A percentile compares a stretch with the other conserved stretches of the same genome.
phyloP scores from a whole-genome alignment of 2,113 vertebrate genomes.

The Campylomormyrus numenius region DNA sequence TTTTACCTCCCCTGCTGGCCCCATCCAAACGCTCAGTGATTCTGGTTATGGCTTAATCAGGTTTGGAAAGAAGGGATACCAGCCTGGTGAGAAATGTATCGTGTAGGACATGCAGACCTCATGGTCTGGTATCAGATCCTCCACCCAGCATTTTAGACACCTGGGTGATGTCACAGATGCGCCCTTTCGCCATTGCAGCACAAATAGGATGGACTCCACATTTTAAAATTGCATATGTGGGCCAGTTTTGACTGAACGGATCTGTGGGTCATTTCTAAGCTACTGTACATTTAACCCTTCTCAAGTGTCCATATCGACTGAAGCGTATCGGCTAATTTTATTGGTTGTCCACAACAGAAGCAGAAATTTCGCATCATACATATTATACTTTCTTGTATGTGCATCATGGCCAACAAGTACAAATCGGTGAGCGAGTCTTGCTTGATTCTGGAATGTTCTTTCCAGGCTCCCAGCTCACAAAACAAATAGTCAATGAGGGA shows the following conservation, averaged over 20 bases:
- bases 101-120: neutral
- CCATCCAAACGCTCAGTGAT: neutral
- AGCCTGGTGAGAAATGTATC: neutral
- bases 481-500: neutral
- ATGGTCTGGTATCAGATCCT: neutral
- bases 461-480: neutral
- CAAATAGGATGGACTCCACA: neutral
- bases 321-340: neutral
- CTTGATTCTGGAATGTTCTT: neutral
- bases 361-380: neutral
- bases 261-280: neutral
- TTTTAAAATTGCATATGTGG: neutral
- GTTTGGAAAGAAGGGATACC: neutral
- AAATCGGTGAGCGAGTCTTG: neutral
- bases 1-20: too few relatives aligned
- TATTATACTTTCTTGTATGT: neutral
- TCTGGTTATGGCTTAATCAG: slow-evolving; percentile 1
- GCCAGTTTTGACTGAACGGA: neutral
- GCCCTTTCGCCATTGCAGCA: neutral
- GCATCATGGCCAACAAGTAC: neutral
- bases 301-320: neutral
- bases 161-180: neutral
- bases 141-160: neutral
- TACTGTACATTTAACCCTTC: neutral
- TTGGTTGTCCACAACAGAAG: neutral